phyloP scores from a whole-genome alignment of 2,113 vertebrate genomes.

The Limnothrissa miodon region DNA sequence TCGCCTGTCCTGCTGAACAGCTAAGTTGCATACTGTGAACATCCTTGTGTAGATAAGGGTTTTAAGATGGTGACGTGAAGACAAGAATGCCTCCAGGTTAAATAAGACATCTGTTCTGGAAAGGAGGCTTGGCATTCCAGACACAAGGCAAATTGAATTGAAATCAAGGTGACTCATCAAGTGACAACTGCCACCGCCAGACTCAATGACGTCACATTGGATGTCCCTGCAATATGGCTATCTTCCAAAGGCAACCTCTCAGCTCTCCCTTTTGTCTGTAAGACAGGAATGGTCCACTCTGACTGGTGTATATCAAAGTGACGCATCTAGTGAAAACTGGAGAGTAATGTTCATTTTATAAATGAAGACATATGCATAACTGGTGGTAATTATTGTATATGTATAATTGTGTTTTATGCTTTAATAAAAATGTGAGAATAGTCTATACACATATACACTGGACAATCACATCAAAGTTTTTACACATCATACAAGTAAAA shows the following conservation, averaged over 20 bases:
- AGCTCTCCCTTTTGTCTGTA: no score
- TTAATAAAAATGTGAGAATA: conserved; percentile 79
- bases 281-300: no score
- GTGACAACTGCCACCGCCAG: no score
- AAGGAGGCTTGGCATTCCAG: background rate
- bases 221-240: no score
- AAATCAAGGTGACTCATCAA: no score
- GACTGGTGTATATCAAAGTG: no score
- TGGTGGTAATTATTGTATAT: conserved; percentile 18
- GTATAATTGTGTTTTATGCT: conserved; percentile 66
- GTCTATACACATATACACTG: conserved; percentile 78
- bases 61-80: background rate
- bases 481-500: conserved; percentile 73
- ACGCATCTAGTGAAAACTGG: no score
- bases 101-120: background rate
- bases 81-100: background rate
- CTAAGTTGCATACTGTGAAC: background rate
- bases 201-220: no score
- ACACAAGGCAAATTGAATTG: background rate
- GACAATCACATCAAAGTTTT: conserved; percentile 73
- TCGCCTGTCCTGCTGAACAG: background rate
- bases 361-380: background rate
- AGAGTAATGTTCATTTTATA: background rate
- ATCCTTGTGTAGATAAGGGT: background rate
- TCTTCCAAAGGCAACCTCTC: no score